These are phyloP conservation scores for Noctuana brunneofusca DNA, from an alignment of 2,888 invertebrate species.

Conservation along the genomic window DNA sequence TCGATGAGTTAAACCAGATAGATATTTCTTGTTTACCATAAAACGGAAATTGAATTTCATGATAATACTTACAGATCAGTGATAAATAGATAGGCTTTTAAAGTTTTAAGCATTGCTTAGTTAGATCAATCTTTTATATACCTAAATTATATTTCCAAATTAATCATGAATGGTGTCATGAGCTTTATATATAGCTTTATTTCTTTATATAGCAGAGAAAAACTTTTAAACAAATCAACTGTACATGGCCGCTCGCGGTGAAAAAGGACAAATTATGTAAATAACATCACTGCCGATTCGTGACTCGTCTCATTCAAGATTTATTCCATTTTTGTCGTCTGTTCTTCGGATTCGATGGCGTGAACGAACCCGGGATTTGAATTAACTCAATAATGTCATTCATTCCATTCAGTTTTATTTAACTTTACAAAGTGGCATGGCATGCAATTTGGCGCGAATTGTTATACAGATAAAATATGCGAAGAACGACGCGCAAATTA, in stretches of 20 bases:
- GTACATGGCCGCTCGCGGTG: neutral
- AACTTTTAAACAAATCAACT: neutral
- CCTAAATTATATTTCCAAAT: too few species aligned
- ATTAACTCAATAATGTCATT: conserved; percentile 24
- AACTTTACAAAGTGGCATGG: neutral
- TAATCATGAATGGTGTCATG: too few species aligned
- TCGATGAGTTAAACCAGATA: too few species aligned
- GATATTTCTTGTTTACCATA: too few species aligned
- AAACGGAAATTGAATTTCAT: too few species aligned
- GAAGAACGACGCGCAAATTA: neutral
- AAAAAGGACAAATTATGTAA: neutral
- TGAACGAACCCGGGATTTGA: conserved; percentile 12
- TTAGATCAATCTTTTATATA: too few species aligned
- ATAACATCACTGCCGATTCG: neutral
- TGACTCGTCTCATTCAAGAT: conserved; percentile 4
- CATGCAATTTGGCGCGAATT: neutral
- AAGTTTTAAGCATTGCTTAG: too few species aligned
- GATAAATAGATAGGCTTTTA: too few species aligned
- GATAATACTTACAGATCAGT: too few species aligned
- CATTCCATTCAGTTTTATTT: neutral
- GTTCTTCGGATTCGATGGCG: neutral
- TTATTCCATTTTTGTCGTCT: conserved; percentile 13
- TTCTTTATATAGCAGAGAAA: too few species aligned
- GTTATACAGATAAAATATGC: neutral
- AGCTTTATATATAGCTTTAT: too few species aligned